These are phyloP conservation scores for Blastobasis adustella DNA, from an alignment of 2,888 invertebrate species.

Conservation along the genomic window DNA sequence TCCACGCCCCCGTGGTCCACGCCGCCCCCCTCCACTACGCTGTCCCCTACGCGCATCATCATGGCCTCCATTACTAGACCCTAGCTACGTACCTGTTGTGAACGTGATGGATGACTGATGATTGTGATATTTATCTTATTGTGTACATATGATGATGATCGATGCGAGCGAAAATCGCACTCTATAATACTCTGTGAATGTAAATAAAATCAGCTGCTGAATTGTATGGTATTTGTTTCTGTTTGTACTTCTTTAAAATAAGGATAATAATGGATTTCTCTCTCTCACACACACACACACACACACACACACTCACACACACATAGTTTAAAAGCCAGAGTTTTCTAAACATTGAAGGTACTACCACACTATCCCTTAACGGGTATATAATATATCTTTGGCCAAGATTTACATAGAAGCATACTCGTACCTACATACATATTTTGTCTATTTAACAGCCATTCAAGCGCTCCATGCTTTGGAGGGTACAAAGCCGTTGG, in stretches of 20 bases:
- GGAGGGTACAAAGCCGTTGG: too few species aligned
- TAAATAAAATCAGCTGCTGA: slow-evolving; percentile 71
- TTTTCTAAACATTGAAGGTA: too few species aligned
- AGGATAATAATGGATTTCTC: too few species aligned
- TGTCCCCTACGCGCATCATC: slow-evolving; percentile 51
- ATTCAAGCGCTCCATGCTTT: too few species aligned
- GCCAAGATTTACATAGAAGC: too few species aligned
- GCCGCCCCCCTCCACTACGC: slow-evolving; percentile 45
- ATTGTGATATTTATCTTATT: slow-evolving; percentile 65
- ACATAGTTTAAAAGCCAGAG: too few species aligned
- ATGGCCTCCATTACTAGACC: slow-evolving; percentile 58
- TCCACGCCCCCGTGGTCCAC: slow-evolving; percentile 43
- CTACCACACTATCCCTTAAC: too few species aligned
- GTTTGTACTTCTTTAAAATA: background rate
- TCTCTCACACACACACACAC: too few species aligned
- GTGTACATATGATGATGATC: slow-evolving; percentile 57
- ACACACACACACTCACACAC: too few species aligned
- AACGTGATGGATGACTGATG: slow-evolving; percentile 61
- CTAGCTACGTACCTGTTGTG: slow-evolving; percentile 38
- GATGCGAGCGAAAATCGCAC: slow-evolving; percentile 19
- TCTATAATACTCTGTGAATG: slow-evolving; percentile 49
- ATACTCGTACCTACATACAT: too few species aligned
- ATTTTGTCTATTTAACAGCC: too few species aligned
- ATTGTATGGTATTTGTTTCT: slow-evolving; percentile 30
- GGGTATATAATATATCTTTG: too few species aligned